Evolutionary conservation across 2,888 invertebrate species (phyloP).

Genomic region (Himalopsyche tibetana): DNA sequence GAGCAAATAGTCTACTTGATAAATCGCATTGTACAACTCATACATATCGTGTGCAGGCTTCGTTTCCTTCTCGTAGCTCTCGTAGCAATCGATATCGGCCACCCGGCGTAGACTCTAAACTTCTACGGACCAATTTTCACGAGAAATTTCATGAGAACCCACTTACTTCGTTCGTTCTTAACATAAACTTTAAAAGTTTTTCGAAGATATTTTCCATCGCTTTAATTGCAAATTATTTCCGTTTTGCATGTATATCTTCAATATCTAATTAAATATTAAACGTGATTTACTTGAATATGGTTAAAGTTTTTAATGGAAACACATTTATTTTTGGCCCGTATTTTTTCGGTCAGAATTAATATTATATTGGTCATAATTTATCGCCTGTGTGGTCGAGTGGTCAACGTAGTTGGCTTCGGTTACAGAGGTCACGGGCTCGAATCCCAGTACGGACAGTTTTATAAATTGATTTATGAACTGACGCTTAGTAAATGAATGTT

Average conservation of each 20-base stretch:
- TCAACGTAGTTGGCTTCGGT: too few relatives aligned
- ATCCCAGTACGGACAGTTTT: too few relatives aligned
- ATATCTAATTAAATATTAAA: neutral
- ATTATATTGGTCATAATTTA: too few relatives aligned
- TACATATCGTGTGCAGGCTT: conserved; percentile 40
- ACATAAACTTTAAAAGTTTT: conserved; percentile 15
- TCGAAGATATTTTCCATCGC: neutral
- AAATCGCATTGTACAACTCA: conserved; percentile 28
- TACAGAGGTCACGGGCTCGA: too few relatives aligned
- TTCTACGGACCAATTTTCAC: conserved; percentile 41
- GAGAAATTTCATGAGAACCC: conserved; percentile 1
- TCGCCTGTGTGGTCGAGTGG: too few relatives aligned
- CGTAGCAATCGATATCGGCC: conserved; percentile 56
- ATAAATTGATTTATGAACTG: too few relatives aligned
- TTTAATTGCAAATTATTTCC: neutral
- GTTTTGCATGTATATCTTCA: neutral
- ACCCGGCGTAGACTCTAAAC: conserved; percentile 51
- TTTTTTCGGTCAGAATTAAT: too few relatives aligned
- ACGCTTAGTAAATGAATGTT: too few relatives aligned
- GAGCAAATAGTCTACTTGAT: conserved; percentile 38
- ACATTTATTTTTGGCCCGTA: too few relatives aligned
- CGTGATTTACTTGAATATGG: neutral
- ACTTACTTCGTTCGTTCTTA: conserved; percentile 15
- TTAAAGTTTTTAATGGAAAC: neutral
- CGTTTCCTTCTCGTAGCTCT: conserved; percentile 14